Percentiles rank a stretch among this genome's conserved stretches.
Conservation (phyloP, 2,113 vertebrate species). For the Podarcis cretensis region DNA sequence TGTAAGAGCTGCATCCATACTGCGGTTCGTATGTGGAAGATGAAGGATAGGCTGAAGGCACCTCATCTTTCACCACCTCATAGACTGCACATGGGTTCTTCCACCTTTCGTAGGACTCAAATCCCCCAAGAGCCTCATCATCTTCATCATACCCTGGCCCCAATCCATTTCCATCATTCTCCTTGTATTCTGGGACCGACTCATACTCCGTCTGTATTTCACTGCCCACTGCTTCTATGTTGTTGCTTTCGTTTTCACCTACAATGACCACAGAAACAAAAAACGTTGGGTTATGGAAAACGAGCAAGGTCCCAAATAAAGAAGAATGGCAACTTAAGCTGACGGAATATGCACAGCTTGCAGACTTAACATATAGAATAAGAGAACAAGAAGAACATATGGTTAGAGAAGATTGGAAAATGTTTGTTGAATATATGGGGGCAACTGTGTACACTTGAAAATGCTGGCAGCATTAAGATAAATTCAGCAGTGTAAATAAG, state of each 20-base stretch:
- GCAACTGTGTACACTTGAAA: no score
- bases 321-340: no score
- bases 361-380: no score
- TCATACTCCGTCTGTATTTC: not conserved
- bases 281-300: no score
- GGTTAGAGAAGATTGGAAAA: no score
- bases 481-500: no score
- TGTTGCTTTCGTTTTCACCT: constrained; percentile 1
- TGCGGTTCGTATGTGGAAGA: not conserved
- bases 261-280: not conserved
- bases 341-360: no score
- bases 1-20: not conserved
- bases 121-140: not conserved
- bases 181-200: not conserved
- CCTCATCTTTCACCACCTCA: not conserved
- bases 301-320: no score
- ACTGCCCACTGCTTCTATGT: not conserved
- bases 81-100: not conserved
- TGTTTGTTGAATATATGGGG: no score
- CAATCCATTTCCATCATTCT: not conserved
- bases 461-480: no score
- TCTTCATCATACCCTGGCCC: not conserved
- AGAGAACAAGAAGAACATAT: no score
- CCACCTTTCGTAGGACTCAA: constrained; percentile 2
- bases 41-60: not conserved